Conservation (phyloP, 2,797 vertebrate genomes). For the Chloroceryle inda region DNA sequence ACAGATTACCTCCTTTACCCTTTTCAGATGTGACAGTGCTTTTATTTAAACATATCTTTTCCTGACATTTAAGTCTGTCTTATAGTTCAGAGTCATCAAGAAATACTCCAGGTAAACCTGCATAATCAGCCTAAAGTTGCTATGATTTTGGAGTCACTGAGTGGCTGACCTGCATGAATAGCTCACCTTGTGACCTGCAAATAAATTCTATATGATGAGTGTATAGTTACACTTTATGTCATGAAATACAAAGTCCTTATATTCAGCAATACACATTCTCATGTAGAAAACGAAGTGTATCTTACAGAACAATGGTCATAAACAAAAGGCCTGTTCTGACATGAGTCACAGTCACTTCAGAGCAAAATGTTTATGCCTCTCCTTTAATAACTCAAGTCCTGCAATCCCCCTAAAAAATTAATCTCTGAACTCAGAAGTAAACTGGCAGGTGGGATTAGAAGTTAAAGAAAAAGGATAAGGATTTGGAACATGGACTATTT, state of each 20-base stretch:
- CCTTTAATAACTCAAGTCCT: not conserved
- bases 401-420: not conserved
- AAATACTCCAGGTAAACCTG: not conserved
- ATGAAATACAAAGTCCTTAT: not conserved
- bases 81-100: not conserved
- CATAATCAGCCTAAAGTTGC: not conserved
- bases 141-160: not conserved
- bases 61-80: not conserved
- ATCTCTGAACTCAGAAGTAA: not conserved
- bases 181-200: not conserved
- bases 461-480: not conserved
- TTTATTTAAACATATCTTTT: not conserved
- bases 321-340: not conserved
- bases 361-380: not conserved
- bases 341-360: not conserved
- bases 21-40: not conserved
- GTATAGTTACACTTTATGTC: not conserved
- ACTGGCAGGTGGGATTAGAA: not conserved
- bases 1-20: not conserved
- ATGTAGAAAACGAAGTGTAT: not conserved
- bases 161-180: not conserved
- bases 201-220: not conserved
- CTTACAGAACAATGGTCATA: not conserved
- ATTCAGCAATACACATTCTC: not conserved
- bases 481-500: not conserved